Conservation (phyloP, 2,113 vertebrate genomes). For the Elephantulus edwardii region DNA sequence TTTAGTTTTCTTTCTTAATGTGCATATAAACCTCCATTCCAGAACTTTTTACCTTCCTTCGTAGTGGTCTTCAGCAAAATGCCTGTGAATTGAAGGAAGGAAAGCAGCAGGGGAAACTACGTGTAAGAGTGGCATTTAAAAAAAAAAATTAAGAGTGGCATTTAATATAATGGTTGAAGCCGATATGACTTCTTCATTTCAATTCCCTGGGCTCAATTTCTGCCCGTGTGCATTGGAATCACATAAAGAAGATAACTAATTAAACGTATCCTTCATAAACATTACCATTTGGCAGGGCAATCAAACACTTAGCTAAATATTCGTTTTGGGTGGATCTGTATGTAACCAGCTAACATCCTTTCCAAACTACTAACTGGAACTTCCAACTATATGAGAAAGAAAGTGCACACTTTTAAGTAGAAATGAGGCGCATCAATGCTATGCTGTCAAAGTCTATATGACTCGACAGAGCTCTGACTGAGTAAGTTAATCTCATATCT, state of each 20-base stretch:
- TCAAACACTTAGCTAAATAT: constrained; percentile 17
- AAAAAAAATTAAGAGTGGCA: not conserved
- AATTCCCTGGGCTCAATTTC: constrained; percentile 16
- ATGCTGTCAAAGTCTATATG: constrained; percentile 1
- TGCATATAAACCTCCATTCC: constrained; percentile 2
- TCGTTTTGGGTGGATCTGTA: constrained; percentile 28
- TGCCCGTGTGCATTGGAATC: not conserved
- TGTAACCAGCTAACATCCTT: constrained; percentile 10
- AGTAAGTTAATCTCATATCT: not conserved
- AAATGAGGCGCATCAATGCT: not conserved
- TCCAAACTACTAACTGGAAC: constrained; percentile 35
- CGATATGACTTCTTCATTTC: not conserved
- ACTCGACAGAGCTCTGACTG: not conserved
- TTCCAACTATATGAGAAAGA: not conserved
- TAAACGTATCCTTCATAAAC: constrained; percentile 30
- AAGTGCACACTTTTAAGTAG: not conserved
- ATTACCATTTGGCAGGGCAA: not conserved
- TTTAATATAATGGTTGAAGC: not conserved
- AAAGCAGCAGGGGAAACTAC: not conserved
- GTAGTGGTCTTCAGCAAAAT: constrained; percentile 23
- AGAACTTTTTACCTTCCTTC: constrained; percentile 41
- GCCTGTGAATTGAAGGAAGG: constrained; percentile 15
- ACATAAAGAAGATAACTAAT: not conserved
- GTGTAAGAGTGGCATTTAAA: constrained; percentile 11
- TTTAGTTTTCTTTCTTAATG: not conserved